Evolutionary conservation across 2,888 invertebrate species (phyloP).

Genomic region (Hirtodrosophila cameraria): DNA sequence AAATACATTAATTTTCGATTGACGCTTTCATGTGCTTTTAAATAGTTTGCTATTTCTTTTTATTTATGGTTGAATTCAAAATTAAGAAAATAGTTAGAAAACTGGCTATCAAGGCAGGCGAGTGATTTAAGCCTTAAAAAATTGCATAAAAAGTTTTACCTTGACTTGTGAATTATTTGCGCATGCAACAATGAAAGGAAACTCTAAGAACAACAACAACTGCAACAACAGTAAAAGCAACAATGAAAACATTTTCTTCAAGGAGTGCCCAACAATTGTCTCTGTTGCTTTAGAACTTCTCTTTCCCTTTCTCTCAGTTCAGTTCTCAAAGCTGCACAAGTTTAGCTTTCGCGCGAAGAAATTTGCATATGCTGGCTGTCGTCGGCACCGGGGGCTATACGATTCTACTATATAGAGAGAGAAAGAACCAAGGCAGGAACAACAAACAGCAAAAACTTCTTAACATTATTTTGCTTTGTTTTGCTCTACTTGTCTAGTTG

Average conservation of each 20-base stretch:
- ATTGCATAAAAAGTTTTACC: slow-evolving; percentile 40
- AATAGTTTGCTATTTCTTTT: too few relatives aligned
- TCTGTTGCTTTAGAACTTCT: slow-evolving; percentile 28
- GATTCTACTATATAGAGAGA: background rate
- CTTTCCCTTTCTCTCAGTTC: slow-evolving; percentile 38
- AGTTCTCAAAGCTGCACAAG: slow-evolving; percentile 28
- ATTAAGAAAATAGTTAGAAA: too few relatives aligned
- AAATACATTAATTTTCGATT: too few relatives aligned
- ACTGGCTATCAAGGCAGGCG: slow-evolving; percentile 5
- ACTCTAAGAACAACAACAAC: slow-evolving; percentile 32
- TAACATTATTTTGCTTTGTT: slow-evolving; percentile 45
- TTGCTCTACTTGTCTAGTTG: slow-evolving; percentile 53
- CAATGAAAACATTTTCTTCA: slow-evolving; percentile 43
- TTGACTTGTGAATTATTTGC: slow-evolving; percentile 48
- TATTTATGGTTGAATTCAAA: too few relatives aligned
- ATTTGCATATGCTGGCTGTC: slow-evolving; percentile 76
- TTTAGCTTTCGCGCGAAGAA: slow-evolving; percentile 35
- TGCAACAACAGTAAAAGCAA: slow-evolving; percentile 17
- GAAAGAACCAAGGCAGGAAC: background rate
- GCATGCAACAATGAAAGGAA: slow-evolving; percentile 35
- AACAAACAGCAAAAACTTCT: slow-evolving; percentile 50
- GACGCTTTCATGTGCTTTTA: too few relatives aligned
- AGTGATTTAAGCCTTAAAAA: slow-evolving; percentile 30
- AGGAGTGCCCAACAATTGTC: slow-evolving; percentile 52
- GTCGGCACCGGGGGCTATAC: slow-evolving; percentile 14